Evolutionary conservation across 1,140 invertebrate species (phyloP), one percentile per base, ranked within the genome.

Genomic region (Ips nitidus): DNA sequence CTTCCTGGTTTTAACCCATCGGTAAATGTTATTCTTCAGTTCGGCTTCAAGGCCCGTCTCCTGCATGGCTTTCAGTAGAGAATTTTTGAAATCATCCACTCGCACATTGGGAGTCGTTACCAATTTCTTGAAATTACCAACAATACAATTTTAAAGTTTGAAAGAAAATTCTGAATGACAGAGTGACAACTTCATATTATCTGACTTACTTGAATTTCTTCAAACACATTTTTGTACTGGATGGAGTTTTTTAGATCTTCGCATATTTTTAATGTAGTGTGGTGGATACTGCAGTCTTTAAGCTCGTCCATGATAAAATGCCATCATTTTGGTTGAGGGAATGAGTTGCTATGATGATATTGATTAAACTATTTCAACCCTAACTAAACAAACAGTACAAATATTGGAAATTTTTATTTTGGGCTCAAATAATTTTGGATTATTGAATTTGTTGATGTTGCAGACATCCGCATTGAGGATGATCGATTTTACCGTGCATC

Each of bases 1-100:
- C 55, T 78, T 78, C 45, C 76, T 80, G 39, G 76, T 65, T 63
- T 90, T 84, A 22, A 90, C 82, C 88, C 91, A 91, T 77, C 93
- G 90, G 80, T 88, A 94, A 37, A 94, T 88, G 39, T 91, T 91
- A 74, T 94, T 94, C 72, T 90, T 84, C 50, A 94, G 83, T 77
- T 92, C 89, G 6, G 87, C 91, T 79, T 94, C 91, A 66, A 94
- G 82, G 43, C 90, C 91, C 70, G 88, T 88, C 64, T 84, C 83
- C 81, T 88, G 91, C 78, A 94, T 86, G 22, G 89, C 87, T 64
- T 87, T 85, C 67, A 91, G 82, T 61, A 94, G 80, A 0, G 89
- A 89, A 72, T 87, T 86, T 80, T 89, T 90, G 75, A 94, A 94
- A 78, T 93, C 88, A 55, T 90, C 86, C 71, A 88, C 86, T 75